These are phyloP conservation scores for Cephus runcator DNA, from an alignment of 2,888 invertebrate species.

Conservation along the genomic window DNA sequence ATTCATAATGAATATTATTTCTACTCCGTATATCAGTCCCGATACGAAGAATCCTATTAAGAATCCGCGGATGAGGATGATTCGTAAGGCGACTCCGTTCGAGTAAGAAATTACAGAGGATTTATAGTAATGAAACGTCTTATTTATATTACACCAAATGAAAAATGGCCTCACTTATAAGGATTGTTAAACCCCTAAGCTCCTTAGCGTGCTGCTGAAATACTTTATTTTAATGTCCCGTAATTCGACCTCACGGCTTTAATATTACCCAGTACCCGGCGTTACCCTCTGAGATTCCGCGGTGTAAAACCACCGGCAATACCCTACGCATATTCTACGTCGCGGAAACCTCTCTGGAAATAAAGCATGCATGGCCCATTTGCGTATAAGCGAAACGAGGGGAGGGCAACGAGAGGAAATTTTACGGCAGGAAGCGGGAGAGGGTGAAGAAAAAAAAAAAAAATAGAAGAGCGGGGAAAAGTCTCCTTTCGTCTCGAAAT, in stretches of 20 bases:
- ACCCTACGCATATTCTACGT: background rate
- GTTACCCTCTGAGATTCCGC: background rate
- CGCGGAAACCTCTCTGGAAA: background rate
- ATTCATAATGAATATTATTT: too few relatives aligned
- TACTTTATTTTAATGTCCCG: conserved; percentile 32
- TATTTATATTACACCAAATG: conserved; percentile 41
- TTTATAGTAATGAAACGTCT: conserved; percentile 48
- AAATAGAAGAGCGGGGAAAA: too few relatives aligned
- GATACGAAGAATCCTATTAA: too few relatives aligned
- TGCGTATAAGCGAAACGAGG: background rate
- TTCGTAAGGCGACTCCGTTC: background rate
- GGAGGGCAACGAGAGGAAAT: too few relatives aligned
- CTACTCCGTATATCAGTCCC: too few relatives aligned
- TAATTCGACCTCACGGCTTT: conserved; percentile 32
- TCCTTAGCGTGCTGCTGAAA: conserved; percentile 37
- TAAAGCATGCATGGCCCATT: background rate
- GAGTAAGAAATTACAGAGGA: conserved; percentile 32
- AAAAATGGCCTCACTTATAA: conserved; percentile 39
- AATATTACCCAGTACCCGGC: conserved; percentile 26
- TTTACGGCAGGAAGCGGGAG: too few relatives aligned
- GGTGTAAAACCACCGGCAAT: background rate
- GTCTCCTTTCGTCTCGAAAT: too few relatives aligned
- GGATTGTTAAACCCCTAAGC: conserved; percentile 48
- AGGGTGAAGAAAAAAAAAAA: too few relatives aligned
- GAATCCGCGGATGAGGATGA: too few relatives aligned